Evolutionary conservation across 2,888 invertebrate species (phyloP), one percentile per base, ranked within the genome.

Genomic region (Polyommatus icarus): DNA sequence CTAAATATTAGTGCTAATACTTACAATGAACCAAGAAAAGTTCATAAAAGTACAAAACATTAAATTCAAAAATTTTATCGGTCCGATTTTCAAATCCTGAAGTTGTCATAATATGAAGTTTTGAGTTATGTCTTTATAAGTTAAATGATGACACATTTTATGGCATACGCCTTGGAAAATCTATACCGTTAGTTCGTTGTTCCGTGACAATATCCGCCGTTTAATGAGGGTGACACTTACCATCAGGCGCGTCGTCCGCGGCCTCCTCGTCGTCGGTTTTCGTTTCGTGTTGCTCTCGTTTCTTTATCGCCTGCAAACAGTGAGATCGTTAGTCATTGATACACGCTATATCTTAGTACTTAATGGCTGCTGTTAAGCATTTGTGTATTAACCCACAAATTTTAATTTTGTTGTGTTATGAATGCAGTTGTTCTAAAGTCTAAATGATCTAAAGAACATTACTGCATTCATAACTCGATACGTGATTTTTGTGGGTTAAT

Each of bases 241-340:
- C 92, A 80, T 94, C 93, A 46, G 88, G 90, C 79, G 87, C 85
- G 81, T 93, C 93, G 77, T 90, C 93, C 57, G 84, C 84, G 46
- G 85, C 82, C 82, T 91, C 91, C 80, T 92, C 92, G 76, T 92
- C 92, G 81, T 93, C 93, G 85, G 91, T 90, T 89, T 92, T 93
- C 83, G 86, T 87, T 80, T 92, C 93, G 76, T 87, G 87, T 81
- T 88, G 88, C 80, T 94, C 94, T 80, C 91, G 89, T 86, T 93
- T 93, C 85, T 93, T 94, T 83, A 94, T 94, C 82, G 93, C 94
- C 94, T 94, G 92, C 82, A 88, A 91, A 84, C 83, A 84, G 86
- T 36, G 12, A 15, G 15, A 32, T 57, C 46, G n/a, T 73, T 57
- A 73, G 32, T 59, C 12, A 73, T 15, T 67, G 29, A 67, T 6